These are phyloP conservation scores for Semotilus atromaculatus DNA, from an alignment of 2,797 vertebrate species.

Conservation along the genomic window DNA sequence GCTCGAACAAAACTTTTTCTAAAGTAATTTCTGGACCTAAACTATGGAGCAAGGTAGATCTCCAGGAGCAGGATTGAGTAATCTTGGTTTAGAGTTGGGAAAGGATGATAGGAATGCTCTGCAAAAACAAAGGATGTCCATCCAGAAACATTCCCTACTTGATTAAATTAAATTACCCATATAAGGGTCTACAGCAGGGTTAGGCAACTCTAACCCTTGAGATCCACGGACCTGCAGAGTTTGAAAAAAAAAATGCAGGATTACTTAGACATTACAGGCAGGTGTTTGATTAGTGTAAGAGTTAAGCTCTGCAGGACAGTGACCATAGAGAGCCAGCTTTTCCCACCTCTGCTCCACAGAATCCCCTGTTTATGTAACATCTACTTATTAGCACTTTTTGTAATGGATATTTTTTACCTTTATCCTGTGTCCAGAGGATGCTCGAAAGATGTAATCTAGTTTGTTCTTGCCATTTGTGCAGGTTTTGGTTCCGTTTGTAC, in stretches of 20 bases:
- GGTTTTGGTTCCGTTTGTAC: slow-evolving; percentile 99
- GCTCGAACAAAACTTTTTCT: background rate
- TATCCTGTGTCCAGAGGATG: background rate
- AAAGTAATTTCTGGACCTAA: background rate
- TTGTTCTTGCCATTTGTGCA: slow-evolving; percentile 62
- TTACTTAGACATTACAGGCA: background rate
- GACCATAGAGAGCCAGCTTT: background rate
- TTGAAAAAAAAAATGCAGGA: background rate
- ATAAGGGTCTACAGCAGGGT: background rate
- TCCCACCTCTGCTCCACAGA: background rate
- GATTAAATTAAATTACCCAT: background rate
- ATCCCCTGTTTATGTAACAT: background rate
- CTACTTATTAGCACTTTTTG: background rate
- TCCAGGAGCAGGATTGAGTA: background rate
- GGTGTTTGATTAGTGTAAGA: background rate
- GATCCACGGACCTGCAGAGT: background rate
- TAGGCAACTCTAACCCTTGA: background rate
- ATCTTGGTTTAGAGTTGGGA: background rate
- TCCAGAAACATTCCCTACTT: background rate
- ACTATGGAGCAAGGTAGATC: background rate
- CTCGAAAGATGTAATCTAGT: background rate
- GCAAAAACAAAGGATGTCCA: background rate
- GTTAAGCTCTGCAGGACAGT: background rate
- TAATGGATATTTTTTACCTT: background rate
- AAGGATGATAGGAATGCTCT: background rate